Evolutionary conservation across 2,797 vertebrate genomes (phyloP).

Genomic region (Vipera latastei): DNA sequence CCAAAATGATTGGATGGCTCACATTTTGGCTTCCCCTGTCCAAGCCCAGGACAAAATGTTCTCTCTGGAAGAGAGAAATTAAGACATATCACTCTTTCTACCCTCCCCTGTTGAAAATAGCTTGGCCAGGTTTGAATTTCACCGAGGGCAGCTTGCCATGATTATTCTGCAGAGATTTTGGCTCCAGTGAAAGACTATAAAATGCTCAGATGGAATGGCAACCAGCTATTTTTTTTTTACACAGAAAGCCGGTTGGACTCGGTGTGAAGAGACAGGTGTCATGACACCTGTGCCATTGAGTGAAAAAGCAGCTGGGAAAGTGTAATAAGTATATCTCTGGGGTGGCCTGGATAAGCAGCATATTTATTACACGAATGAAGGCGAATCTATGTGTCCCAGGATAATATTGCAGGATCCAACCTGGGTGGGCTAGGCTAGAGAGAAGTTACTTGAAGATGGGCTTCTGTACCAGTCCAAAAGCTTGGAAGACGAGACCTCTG

Average conservation of each 20-base stretch:
- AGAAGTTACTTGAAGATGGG: too few relatives aligned
- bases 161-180: neutral
- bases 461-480: neutral
- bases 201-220: neutral
- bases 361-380: neutral
- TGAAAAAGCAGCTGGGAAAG: neutral
- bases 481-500: neutral
- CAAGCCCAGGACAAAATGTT: neutral
- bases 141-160: neutral
- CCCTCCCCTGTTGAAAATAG: neutral
- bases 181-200: neutral
- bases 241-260: neutral
- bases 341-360: neutral
- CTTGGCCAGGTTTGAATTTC: neutral
- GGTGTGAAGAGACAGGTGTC: neutral
- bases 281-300: neutral
- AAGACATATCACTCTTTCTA: fast-evolving
- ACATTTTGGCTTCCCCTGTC: neutral
- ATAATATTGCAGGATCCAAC: neutral
- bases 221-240: neutral
- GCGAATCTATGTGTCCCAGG: neutral
- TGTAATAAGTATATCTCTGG: neutral
- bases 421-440: neutral
- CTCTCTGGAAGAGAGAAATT: fast-evolving
- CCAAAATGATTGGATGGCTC: neutral